Percentiles rank a stretch among this genome's conserved stretches.
Conservation (phyloP, 92 coral and sea anemone species). For the Siderastrea siderea region DNA sequence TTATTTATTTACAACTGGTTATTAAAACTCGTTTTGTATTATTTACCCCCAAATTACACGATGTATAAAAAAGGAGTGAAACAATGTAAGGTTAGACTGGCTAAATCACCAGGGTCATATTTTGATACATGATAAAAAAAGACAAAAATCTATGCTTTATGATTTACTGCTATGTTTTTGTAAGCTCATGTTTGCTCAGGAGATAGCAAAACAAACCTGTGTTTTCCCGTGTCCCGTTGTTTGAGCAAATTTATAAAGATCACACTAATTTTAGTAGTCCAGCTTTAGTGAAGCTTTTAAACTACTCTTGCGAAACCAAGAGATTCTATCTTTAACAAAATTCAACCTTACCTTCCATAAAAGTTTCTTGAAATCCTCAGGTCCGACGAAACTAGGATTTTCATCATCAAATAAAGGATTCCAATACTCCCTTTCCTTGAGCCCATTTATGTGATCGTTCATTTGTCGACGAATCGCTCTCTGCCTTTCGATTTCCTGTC, state of each 20-base stretch:
- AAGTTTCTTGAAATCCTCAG: constrained; percentile 91
- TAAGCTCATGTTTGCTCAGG: not conserved
- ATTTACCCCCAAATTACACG: too few species aligned
- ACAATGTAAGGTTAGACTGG: too few species aligned
- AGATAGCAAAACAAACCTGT: not conserved
- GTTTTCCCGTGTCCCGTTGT: constrained; percentile 7
- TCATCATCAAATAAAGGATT: constrained; percentile 97
- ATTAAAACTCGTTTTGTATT: too few species aligned
- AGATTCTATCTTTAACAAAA: too few species aligned
- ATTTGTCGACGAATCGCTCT: constrained; percentile 91
- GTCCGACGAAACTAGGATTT: constrained; percentile 95
- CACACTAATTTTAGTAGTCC: not conserved
- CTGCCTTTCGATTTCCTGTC: constrained; percentile 95
- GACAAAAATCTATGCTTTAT: too few species aligned
- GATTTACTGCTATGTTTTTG: not conserved
- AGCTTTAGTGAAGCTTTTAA: not conserved
- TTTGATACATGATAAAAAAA: too few species aligned
- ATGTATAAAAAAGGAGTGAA: too few species aligned
- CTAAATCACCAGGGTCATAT: too few species aligned
- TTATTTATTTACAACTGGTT: too few species aligned
- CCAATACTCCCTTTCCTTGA: constrained; percentile 95
- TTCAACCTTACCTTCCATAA: constrained; percentile 78
- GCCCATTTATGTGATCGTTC: constrained; percentile 90
- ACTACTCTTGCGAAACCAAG: not conserved
- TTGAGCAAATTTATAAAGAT: not conserved